These are phyloP conservation scores for Chalcis sispes DNA, from an alignment of 2,888 invertebrate genomes.

Conservation along the genomic window DNA sequence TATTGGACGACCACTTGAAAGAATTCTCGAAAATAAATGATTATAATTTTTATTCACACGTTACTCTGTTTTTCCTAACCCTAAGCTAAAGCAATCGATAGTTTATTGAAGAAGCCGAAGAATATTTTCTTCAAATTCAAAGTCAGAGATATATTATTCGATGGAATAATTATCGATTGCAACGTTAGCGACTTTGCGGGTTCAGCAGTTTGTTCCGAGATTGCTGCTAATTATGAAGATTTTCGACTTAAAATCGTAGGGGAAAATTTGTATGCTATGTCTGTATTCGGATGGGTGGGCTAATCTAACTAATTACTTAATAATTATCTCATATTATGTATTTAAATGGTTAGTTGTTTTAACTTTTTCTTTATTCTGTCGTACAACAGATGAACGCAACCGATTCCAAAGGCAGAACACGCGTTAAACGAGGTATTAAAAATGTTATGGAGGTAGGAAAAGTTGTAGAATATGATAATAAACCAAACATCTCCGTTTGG, in stretches of 20 bases:
- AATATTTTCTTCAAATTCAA: conserved; percentile 81
- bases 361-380: background rate
- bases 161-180: conserved; percentile 82
- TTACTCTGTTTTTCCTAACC: conserved; percentile 45
- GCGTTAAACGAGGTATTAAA: conserved; percentile 85
- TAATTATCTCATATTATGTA: too few species aligned
- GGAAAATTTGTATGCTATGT: conserved; percentile 83
- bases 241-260: conserved; percentile 72
- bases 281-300: conserved; percentile 83
- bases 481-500: conserved; percentile 82
- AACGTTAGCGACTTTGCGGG: conserved; percentile 86
- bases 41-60: too few species aligned
- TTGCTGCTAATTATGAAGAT: conserved; percentile 75
- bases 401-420: conserved; percentile 81
- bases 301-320: background rate
- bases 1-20: background rate
- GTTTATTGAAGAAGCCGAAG: conserved; percentile 82
- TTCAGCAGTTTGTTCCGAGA: conserved; percentile 83
- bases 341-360: background rate
- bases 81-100: conserved; percentile 81
- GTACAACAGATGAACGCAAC: conserved; percentile 87
- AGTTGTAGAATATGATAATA: conserved; percentile 83
- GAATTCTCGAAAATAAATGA: too few species aligned
- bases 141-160: conserved; percentile 85
- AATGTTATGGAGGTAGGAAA: conserved; percentile 85